Conservation (phyloP, 2,888 invertebrate genomes). For the Hirtodrosophila trivittata region DNA sequence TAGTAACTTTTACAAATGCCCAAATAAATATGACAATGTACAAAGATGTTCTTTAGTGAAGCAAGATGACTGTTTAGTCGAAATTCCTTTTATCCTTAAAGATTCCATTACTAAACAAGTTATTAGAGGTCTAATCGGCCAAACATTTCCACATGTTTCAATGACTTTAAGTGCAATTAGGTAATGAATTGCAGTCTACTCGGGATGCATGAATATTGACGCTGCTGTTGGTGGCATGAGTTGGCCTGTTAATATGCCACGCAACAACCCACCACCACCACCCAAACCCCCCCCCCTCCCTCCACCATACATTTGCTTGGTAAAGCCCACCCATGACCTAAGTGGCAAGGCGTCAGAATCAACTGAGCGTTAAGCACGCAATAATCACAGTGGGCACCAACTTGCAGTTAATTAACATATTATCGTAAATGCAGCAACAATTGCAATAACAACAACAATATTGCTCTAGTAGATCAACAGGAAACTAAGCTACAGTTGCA, state of each 20-base stretch:
- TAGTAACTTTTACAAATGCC: too few relatives aligned
- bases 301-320: not conserved
- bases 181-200: conserved; percentile 46
- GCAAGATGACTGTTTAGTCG: too few relatives aligned
- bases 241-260: not conserved
- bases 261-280: too few relatives aligned
- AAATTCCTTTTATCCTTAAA: not conserved
- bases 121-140: not conserved
- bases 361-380: conserved; percentile 50
- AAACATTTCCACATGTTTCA: conserved; percentile 18
- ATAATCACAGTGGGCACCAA: conserved; percentile 58
- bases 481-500: conserved; percentile 43
- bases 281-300: too few relatives aligned
- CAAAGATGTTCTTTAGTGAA: too few relatives aligned
- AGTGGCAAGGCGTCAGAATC: conserved; percentile 47
- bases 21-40: too few relatives aligned
- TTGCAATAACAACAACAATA: conserved; percentile 15
- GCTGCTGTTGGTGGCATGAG: not conserved
- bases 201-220: conserved; percentile 1
- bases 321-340: conserved; percentile 26
- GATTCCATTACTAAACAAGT: not conserved
- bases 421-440: conserved; percentile 58
- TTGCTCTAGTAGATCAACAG: conserved; percentile 29
- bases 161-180: conserved; percentile 38
- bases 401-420: conserved; percentile 77